Evolutionary conservation across 2,797 vertebrate genomes (phyloP).

Genomic region (Sebastes wilsoni): DNA sequence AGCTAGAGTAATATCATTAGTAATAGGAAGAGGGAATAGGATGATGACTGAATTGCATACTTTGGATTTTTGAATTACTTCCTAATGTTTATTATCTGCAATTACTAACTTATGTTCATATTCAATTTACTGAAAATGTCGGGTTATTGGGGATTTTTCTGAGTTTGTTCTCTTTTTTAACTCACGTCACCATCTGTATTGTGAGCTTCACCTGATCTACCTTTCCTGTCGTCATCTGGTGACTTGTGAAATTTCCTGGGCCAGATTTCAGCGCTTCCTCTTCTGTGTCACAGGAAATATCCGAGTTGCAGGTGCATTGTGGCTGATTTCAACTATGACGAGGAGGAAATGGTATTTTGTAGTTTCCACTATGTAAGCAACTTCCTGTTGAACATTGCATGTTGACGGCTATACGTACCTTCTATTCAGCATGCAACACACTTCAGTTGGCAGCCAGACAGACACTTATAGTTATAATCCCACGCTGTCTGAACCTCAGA

Average conservation of each 20-base stretch:
- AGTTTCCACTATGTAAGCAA: constrained; percentile 1
- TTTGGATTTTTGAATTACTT: too few relatives aligned
- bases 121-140: neutral
- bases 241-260: neutral
- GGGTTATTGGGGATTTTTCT: neutral
- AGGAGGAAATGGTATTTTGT: neutral
- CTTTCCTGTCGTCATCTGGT: neutral
- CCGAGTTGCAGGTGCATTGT: constrained; percentile 18
- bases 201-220: neutral
- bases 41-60: too few relatives aligned
- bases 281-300: constrained; percentile 17
- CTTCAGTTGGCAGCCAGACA: neutral
- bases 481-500: neutral
- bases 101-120: neutral
- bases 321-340: neutral
- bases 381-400: constrained; percentile 25
- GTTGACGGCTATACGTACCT: neutral
- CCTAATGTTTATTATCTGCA: too few relatives aligned
- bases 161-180: neutral
- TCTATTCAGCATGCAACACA: neutral
- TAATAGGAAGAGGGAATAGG: too few relatives aligned
- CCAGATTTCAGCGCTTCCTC: constrained; percentile 10
- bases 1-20: too few relatives aligned
- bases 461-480: neutral
- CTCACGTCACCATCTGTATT: neutral